Percentiles rank a stretch among this genome's conserved stretches.
Evolutionary conservation across 2,797 vertebrate genomes (phyloP).

Genomic region (Poeciliopsis infans): DNA sequence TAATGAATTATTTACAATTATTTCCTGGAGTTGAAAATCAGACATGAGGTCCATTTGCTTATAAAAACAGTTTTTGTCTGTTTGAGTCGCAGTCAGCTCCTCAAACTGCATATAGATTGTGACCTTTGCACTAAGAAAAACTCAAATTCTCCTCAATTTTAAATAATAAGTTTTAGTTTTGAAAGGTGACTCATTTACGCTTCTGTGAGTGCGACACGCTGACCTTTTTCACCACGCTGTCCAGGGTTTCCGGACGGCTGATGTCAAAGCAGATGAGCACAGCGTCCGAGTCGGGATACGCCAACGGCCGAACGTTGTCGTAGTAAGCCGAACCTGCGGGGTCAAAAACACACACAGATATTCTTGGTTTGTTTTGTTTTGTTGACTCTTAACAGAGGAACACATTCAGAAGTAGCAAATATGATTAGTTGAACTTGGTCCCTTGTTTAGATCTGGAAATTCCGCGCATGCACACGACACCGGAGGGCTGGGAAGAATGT

Average conservation of each 20-base stretch:
- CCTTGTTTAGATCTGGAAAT: no score
- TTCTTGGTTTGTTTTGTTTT: slow-evolving; percentile 30
- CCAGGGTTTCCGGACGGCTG: slow-evolving; percentile 93
- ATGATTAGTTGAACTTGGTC: no score
- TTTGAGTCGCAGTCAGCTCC: neutral
- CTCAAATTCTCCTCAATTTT: neutral
- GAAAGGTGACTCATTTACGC: slow-evolving; percentile 24
- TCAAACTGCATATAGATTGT: neutral
- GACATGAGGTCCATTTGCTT: neutral
- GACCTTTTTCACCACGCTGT: slow-evolving; percentile 96
- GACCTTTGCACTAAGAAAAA: neutral
- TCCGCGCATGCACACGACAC: no score
- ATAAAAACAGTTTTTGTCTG: neutral
- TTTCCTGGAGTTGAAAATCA: neutral
- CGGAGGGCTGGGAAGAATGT: no score
- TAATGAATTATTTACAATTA: neutral
- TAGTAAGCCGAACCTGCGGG: slow-evolving; percentile 90
- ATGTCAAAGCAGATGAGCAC: slow-evolving; percentile 98
- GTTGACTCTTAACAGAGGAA: slow-evolving; percentile 32
- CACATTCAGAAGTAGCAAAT: slow-evolving; percentile 48
- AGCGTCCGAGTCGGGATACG: slow-evolving; percentile 92
- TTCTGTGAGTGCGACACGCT: slow-evolving; percentile 51
- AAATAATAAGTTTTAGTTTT: neutral
- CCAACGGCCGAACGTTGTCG: slow-evolving; percentile 92
- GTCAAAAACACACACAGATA: slow-evolving; percentile 14